Percentiles rank a stretch among this genome's conserved stretches.
Evolutionary conservation across 2,797 vertebrate genomes (phyloP).

Genomic region (Gallirallus australis): DNA sequence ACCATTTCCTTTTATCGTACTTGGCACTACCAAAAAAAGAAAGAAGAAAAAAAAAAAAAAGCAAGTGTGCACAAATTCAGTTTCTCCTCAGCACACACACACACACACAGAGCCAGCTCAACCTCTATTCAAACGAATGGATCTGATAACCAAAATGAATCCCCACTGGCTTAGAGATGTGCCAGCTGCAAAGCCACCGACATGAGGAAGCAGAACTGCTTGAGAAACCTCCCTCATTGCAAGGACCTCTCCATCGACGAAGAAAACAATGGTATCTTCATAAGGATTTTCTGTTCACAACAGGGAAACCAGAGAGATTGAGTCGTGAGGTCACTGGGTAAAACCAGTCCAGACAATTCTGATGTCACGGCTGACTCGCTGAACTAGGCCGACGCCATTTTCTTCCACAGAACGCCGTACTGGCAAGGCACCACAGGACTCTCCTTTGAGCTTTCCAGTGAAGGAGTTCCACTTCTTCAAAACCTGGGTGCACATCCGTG

Average conservation of each 20-base stretch:
- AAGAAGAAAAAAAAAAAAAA: background rate
- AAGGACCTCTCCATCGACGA: background rate
- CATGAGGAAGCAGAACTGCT: background rate
- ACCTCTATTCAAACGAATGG: background rate
- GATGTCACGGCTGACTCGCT: accelerated
- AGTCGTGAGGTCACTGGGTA: accelerated
- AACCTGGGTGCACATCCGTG: background rate
- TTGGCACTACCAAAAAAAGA: background rate
- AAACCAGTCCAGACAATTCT: background rate
- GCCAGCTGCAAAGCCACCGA: background rate
- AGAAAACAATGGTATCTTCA: background rate
- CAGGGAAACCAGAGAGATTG: background rate
- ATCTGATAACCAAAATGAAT: background rate
- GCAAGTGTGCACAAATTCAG: background rate
- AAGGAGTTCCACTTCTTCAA: background rate
- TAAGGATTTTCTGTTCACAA: background rate
- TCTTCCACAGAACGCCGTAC: background rate
- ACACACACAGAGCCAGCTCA: background rate
- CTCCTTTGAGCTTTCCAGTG: background rate
- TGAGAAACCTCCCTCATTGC: background rate
- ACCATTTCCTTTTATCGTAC: background rate
- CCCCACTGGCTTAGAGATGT: background rate
- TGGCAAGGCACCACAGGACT: background rate
- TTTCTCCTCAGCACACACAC: background rate
- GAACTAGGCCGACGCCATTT: background rate